Conservation (phyloP, 2,113 vertebrate genomes). For the Alouatta palliata region DNA sequence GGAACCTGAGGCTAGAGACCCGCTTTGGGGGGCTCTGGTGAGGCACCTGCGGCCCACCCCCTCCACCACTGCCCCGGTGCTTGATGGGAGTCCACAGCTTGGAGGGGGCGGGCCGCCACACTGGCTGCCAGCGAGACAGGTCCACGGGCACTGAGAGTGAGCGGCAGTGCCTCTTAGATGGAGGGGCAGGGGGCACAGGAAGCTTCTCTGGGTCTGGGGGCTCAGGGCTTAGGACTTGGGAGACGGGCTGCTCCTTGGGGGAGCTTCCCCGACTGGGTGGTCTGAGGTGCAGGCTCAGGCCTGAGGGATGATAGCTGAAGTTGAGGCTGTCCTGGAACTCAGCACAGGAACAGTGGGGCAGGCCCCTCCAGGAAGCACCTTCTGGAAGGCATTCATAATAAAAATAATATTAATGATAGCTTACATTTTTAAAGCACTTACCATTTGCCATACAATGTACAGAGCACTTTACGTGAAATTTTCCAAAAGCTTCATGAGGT, state of each 20-base stretch:
- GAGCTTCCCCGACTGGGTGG: conserved; percentile 75
- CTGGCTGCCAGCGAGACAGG: conserved; percentile 89
- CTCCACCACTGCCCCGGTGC: conserved; percentile 87
- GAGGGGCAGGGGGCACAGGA: conserved; percentile 86
- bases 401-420: conserved; percentile 51
- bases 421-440: conserved; percentile 23
- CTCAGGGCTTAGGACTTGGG: conserved; percentile 74
- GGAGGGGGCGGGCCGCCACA: conserved; percentile 90
- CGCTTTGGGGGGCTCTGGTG: conserved; percentile 82
- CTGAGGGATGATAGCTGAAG: conserved; percentile 73
- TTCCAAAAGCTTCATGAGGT: not conserved
- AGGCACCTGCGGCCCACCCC: conserved; percentile 80
- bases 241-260: conserved; percentile 68
- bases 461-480: not conserved
- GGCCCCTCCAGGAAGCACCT: conserved; percentile 77
- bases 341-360: conserved; percentile 75
- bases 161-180: conserved; percentile 91
- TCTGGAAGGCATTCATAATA: conserved; percentile 71
- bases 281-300: conserved; percentile 79
- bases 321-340: conserved; percentile 78
- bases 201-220: conserved; percentile 77
- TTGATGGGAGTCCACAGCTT: conserved; percentile 92
- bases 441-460: not conserved
- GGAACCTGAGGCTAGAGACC: conserved; percentile 85
- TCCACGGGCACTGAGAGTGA: conserved; percentile 92